These are phyloP conservation scores for Anaspis maculata DNA, from an alignment of 2,888 invertebrate genomes.

Conservation along the genomic window DNA sequence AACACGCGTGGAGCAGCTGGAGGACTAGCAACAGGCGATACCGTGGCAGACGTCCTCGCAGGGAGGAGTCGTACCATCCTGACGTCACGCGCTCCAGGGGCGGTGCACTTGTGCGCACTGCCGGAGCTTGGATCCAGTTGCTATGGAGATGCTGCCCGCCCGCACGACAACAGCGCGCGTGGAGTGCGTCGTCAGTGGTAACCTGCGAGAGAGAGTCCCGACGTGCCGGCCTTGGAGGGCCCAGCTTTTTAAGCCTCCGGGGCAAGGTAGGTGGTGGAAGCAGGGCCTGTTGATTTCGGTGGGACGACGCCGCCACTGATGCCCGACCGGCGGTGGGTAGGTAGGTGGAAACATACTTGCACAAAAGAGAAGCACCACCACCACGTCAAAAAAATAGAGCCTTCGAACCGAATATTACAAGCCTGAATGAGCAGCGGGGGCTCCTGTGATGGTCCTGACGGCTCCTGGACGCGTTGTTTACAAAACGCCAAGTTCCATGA, in stretches of 20 bases:
- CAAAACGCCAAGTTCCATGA: no score
- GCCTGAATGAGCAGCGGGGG: no score
- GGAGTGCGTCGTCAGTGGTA: conserved; percentile 38
- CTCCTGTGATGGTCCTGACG: no score
- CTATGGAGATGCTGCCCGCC: conserved; percentile 37
- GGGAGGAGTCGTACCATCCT: conserved; percentile 36
- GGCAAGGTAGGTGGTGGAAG: neutral
- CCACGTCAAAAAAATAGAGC: no score
- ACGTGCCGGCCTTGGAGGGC: conserved; percentile 23
- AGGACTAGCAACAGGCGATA: conserved; percentile 45
- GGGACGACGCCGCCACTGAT: no score
- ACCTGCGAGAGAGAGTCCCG: conserved; percentile 23
- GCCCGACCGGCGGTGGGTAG: no score
- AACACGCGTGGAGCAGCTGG: conserved; percentile 36
- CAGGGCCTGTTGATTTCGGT: neutral
- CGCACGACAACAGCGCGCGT: conserved; percentile 35
- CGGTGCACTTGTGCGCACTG: conserved; percentile 39
- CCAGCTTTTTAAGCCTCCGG: no score
- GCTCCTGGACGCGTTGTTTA: no score
- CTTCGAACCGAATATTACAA: no score
- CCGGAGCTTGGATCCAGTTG: conserved; percentile 34
- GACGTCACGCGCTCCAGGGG: conserved; percentile 38
- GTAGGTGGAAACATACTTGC: no score
- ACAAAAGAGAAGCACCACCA: no score
- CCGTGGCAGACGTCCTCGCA: conserved; percentile 33